Base-by-base conservation (phyloP, 1,140 invertebrate genomes). In the Drosophila truncata region DNA sequence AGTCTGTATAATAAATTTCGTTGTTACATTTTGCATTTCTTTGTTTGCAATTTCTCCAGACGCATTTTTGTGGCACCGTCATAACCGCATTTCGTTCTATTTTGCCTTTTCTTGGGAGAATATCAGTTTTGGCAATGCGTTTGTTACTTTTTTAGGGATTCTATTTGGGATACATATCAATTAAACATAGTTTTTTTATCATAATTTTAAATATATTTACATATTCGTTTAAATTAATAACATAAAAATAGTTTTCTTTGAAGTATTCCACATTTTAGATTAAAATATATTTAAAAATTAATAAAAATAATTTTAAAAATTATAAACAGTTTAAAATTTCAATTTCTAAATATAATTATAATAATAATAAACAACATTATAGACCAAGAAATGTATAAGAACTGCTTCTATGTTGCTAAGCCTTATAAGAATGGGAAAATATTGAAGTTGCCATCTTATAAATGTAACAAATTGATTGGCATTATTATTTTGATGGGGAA, bases 21-120 rank as follows among this genome's bases (percentile, higher is more conserved):
- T 29, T 66, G 60, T 69, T 65, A 42, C 60, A 70, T 58, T 59
- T 62, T 27, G 64, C 31, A 62, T 66, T 57, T 72, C 66, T 72
- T 72, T 72, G 69, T 60, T 59, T 42, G 47, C 47, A 63, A 55
- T 67, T 67, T 67, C 35, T 70, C 66, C 66, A 70, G 66, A 54
- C 66, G 42, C 27, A 35, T 69, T 71, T 16, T 37, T 27, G 29
- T 67, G 64, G 59, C 33, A 47, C n/a, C 23, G 59, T 4, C 23
- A n/a, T 11, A 25, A 25, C 37, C 20, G n/a, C 16, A 31, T 27
- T 31, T 49, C 6, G 3, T 25, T 61, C 9, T 33, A 35, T 35
- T 9, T 29, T 35, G 20, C 16, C 16, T 13, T 18, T 4, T 44
- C 5, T 23, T 25, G 6, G 3, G 20, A 29, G 55, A 20, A 44